Evolutionary conservation across 2,113 vertebrate genomes (phyloP).

Genomic region (Microtus montanus): DNA sequence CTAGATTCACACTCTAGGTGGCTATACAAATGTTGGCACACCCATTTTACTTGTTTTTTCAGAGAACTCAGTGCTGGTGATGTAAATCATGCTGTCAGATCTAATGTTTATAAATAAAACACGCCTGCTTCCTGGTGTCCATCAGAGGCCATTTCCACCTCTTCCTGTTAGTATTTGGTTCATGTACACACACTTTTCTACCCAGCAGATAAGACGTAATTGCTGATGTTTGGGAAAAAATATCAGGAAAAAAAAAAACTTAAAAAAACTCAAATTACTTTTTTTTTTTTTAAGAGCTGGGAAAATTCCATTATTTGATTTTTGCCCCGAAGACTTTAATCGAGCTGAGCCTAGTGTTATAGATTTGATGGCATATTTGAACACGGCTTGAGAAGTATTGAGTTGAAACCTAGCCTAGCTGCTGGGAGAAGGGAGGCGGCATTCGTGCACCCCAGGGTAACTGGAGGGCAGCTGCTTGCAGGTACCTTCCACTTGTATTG

Average conservation of each 20-base stretch:
- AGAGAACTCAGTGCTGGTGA: neutral
- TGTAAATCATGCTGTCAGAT: conserved; percentile 3
- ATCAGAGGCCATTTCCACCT: conserved; percentile 6
- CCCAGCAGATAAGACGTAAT: conserved; percentile 33
- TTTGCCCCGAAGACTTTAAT: conserved; percentile 3
- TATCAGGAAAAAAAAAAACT: neutral
- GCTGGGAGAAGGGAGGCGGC: neutral
- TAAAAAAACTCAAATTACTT: neutral
- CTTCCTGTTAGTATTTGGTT: conserved; percentile 57
- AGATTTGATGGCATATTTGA: conserved; percentile 7
- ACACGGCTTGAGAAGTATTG: neutral
- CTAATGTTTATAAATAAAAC: conserved; percentile 59
- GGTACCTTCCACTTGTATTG: neutral
- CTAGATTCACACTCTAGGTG: neutral
- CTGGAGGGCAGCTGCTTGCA: neutral
- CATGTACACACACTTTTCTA: conserved; percentile 28
- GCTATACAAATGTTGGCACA: neutral
- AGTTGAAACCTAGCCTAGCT: neutral
- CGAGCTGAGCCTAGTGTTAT: neutral
- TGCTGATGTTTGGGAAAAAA: conserved; percentile 33
- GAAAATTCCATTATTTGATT: conserved; percentile 31
- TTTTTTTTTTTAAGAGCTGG: conserved; percentile 4
- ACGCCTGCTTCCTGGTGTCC: conserved; percentile 43
- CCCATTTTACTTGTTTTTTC: conserved; percentile 25
- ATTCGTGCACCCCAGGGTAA: neutral